These are phyloP conservation scores for Drosophila pruinosa DNA, from an alignment of 1,140 invertebrate species.

Conservation along the genomic window DNA sequence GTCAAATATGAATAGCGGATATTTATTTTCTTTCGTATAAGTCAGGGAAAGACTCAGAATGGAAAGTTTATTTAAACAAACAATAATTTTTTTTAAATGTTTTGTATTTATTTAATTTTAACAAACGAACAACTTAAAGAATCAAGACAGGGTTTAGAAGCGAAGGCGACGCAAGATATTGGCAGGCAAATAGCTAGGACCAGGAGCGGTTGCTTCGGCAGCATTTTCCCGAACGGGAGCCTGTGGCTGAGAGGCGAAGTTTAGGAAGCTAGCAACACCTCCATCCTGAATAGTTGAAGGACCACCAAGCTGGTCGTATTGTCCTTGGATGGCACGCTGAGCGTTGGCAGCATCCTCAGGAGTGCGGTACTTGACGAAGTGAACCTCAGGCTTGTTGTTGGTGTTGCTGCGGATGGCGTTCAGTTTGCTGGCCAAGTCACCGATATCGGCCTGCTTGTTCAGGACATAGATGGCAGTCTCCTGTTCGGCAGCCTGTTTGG, in stretches of 20 bases:
- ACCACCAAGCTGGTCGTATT: conserved; percentile 66
- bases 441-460: conserved; percentile 71
- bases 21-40: too few species aligned
- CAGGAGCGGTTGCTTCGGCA: conserved; percentile 39
- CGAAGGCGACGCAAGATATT: conserved; percentile 65
- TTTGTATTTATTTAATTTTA: conserved; percentile 36
- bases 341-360: conserved; percentile 72
- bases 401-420: conserved; percentile 61
- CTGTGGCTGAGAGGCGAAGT: conserved; percentile 61
- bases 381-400: conserved; percentile 71
- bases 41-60: too few species aligned
- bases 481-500: conserved; percentile 64
- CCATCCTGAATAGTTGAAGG: conserved; percentile 48
- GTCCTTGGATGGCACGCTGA: conserved; percentile 59
- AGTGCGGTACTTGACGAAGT: conserved; percentile 75
- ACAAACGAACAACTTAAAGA: conserved; percentile 36
- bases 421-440: conserved; percentile 66
- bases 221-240: conserved; percentile 8
- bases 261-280: conserved; percentile 59
- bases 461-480: conserved; percentile 73
- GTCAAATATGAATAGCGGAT: too few species aligned
- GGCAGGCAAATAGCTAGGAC: conserved; percentile 59
- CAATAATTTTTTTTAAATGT: neutral
- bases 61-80: too few species aligned
- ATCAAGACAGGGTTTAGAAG: conserved; percentile 8